phyloP scores from a whole-genome alignment of 2,113 vertebrate species.

The Bos javanicus region DNA sequence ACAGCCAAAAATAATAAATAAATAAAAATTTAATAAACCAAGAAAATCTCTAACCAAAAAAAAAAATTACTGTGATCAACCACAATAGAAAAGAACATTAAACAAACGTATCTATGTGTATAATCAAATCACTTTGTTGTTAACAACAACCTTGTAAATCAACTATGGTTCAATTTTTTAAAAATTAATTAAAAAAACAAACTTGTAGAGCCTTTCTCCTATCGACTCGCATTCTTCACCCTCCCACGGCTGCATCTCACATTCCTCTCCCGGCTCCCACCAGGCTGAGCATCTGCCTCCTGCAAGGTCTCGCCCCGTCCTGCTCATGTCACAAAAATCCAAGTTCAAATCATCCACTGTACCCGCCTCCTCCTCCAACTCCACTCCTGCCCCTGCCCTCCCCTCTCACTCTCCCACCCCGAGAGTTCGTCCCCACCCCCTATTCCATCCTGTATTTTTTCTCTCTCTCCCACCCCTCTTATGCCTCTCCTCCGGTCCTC shows the following conservation, averaged over 20 bases:
- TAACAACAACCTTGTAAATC: background rate
- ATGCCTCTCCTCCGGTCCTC: background rate
- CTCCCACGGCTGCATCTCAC: background rate
- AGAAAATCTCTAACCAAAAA: background rate
- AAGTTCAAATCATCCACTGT: background rate
- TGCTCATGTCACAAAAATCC: background rate
- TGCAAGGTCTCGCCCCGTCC: background rate
- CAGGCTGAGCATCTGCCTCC: background rate
- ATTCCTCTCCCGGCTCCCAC: background rate
- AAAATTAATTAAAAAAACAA: background rate
- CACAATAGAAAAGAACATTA: background rate
- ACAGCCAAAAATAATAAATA: background rate
- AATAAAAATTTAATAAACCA: background rate
- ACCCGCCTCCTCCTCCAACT: background rate
- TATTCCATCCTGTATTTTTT: too few relatives aligned
- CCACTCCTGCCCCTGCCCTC: background rate
- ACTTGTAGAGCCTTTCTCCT: background rate
- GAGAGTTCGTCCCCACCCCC: too few relatives aligned
- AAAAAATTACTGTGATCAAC: background rate
- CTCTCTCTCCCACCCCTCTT: background rate
- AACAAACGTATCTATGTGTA: background rate
- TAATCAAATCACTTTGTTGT: background rate
- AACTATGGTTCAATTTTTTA: background rate
- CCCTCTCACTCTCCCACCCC: background rate
- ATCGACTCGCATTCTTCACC: rapidly evolving